Evolutionary conservation across 2,113 vertebrate genomes (phyloP).

Genomic region (Pholis gunnellus): DNA sequence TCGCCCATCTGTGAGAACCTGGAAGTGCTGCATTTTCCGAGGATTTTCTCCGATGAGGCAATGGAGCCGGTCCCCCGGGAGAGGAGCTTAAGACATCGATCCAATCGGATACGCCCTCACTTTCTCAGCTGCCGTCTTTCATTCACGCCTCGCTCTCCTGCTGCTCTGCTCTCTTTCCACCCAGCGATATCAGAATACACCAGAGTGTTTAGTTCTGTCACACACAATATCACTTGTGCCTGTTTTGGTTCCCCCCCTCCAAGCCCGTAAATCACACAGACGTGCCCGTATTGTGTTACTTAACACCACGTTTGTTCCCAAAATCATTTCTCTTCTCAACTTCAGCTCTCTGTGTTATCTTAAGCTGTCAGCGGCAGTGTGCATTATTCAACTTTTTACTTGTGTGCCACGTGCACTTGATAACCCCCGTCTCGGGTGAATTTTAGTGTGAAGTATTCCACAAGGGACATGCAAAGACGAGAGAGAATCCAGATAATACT

Average conservation of each 20-base stretch:
- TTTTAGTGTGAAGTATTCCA: not conserved
- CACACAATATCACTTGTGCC: not conserved
- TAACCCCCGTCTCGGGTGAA: not conserved
- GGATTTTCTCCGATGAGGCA: constrained; percentile 70
- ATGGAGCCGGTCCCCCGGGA: constrained; percentile 35
- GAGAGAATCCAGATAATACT: too few relatives aligned
- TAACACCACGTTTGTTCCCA: not conserved
- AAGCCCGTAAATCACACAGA: constrained; percentile 5
- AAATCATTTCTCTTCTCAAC: constrained; percentile 6
- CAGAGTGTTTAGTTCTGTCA: not conserved
- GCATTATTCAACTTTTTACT: not conserved
- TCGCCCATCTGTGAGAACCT: constrained; percentile 69
- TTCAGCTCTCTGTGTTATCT: not conserved
- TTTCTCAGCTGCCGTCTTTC: constrained; percentile 64
- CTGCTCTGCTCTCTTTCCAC: constrained; percentile 2
- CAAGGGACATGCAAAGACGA: too few relatives aligned
- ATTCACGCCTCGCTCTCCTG: constrained; percentile 29
- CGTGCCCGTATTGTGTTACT: not conserved
- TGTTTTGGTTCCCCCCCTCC: not conserved
- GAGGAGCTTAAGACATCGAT: constrained; percentile 28
- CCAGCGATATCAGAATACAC: not conserved
- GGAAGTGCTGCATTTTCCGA: constrained; percentile 53
- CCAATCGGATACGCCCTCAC: constrained; percentile 42
- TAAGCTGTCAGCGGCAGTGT: constrained; percentile 12
- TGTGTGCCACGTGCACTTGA: not conserved